phyloP scores from a whole-genome alignment of 2,888 invertebrate genomes.

The Teleiodes luculella region DNA sequence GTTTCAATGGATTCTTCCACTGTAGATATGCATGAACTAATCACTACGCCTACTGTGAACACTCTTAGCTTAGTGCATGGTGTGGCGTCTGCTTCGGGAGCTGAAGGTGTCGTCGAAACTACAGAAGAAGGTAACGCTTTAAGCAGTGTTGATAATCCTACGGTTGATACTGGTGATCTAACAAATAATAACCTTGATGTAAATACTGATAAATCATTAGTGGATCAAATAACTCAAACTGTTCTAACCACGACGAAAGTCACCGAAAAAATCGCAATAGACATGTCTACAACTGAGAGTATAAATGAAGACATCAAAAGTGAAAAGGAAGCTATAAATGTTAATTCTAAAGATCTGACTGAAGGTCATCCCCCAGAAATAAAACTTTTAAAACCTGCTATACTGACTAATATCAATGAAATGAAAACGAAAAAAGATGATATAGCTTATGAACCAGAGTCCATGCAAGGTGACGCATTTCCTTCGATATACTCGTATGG shows the following conservation, averaged over 20 bases:
- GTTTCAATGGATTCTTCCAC: slow-evolving; percentile 60
- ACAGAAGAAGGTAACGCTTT: slow-evolving; percentile 41
- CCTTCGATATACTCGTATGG: slow-evolving; percentile 65
- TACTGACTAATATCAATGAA: slow-evolving; percentile 17
- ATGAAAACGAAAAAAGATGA: slow-evolving; percentile 23
- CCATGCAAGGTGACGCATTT: slow-evolving; percentile 66
- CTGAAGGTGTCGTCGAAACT: slow-evolving; percentile 32
- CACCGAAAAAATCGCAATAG: slow-evolving; percentile 1
- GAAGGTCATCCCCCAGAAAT: slow-evolving; percentile 26
- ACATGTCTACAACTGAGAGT: slow-evolving; percentile 8
- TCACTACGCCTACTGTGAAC: slow-evolving; percentile 61
- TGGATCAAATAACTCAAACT: slow-evolving; percentile 22
- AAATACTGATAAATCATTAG: slow-evolving; percentile 16
- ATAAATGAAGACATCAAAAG: slow-evolving; percentile 18
- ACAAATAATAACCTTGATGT: slow-evolving; percentile 38
- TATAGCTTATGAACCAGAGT: slow-evolving; percentile 61
- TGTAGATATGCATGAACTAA: slow-evolving; percentile 74
- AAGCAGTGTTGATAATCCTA: slow-evolving; percentile 41
- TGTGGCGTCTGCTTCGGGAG: slow-evolving; percentile 44
- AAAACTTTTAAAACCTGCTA: background rate
- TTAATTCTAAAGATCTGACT: background rate
- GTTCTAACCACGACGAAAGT: slow-evolving; percentile 14
- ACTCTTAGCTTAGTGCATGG: slow-evolving; percentile 73
- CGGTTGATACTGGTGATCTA: slow-evolving; percentile 52
- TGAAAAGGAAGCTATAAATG: background rate